Evolutionary conservation across 2,888 invertebrate species (phyloP).

Genomic region (Diadegma fenestrale): DNA sequence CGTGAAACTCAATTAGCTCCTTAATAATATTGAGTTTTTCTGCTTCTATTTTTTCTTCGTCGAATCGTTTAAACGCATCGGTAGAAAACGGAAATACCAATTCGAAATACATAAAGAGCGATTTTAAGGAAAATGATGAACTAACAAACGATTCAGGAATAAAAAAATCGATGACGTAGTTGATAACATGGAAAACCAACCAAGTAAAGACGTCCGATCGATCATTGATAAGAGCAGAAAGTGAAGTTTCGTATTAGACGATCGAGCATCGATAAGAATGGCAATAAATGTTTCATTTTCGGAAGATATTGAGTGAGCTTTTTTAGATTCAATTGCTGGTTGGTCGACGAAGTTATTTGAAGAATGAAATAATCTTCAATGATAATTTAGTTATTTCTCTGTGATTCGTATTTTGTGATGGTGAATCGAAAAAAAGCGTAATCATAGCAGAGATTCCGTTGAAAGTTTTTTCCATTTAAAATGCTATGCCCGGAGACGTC

Average conservation of each 20-base stretch:
- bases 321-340: neutral
- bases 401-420: neutral
- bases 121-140: too few relatives aligned
- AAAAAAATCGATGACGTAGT: too few relatives aligned
- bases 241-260: neutral
- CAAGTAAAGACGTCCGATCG: neutral
- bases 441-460: neutral
- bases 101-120: too few relatives aligned
- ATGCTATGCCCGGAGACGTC: neutral
- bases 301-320: constrained; percentile 1
- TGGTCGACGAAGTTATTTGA: neutral
- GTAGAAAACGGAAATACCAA: too few relatives aligned
- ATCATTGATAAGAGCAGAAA: neutral
- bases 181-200: too few relatives aligned
- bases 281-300: neutral
- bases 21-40: too few relatives aligned
- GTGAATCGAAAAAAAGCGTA: neutral
- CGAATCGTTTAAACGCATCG: too few relatives aligned
- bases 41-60: too few relatives aligned
- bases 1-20: too few relatives aligned
- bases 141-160: too few relatives aligned
- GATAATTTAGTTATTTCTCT: neutral
- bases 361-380: neutral
- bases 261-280: neutral
- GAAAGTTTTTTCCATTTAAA: neutral